Base-by-base conservation (phyloP, 1,140 invertebrate species). In the Eubasilissa regina region DNA sequence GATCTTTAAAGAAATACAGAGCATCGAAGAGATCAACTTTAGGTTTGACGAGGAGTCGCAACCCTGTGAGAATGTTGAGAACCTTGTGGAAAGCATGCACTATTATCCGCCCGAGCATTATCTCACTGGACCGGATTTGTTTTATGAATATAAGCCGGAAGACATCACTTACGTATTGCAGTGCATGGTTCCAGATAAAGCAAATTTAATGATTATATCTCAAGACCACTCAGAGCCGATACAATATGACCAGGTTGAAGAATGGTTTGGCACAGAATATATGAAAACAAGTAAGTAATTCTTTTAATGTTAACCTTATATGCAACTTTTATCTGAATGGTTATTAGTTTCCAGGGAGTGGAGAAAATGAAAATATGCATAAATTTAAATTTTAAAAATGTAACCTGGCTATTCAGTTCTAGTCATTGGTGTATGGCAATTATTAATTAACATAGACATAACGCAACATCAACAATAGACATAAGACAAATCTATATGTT, bases 111-210 rank as follows among this genome's bases (percentile, higher is more conserved):
- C 94, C 0, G 88, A 92, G 84, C 93, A 97, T 85, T 95, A 96
- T 83, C 90, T 98, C 21, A 93, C 92, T 17, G 95, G 94, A 0
- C 89, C 90, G 25, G 90, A 93, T 74, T 85, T 97, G 0, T 93
- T 93, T 85, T 94, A 93, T 77, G 94, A 97, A 79, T 98, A 94
- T 85, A 90, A 96, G 84, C 93, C 95, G 7, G 91, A 94, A 15
- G 60, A n/a, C 15, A 94, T 97, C 76, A 86, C 85, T 35, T 88
- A 91, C 44, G 88, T 96, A 4, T 84, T 97, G 44, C 87, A 93
- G 8, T 88, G 90, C 79, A 87, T 97, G 76, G 90, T 88, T 0
- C 92, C 94, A 0, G 91, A 94, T 8, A 93, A 92, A 45, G 94
- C 95, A 51, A 97, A 95, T 83, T 91, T 95, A 8, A 93, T 94